These are phyloP conservation scores for Hydrolagus affinis DNA, from an alignment of 2,113 vertebrate species.

Conservation along the genomic window DNA sequence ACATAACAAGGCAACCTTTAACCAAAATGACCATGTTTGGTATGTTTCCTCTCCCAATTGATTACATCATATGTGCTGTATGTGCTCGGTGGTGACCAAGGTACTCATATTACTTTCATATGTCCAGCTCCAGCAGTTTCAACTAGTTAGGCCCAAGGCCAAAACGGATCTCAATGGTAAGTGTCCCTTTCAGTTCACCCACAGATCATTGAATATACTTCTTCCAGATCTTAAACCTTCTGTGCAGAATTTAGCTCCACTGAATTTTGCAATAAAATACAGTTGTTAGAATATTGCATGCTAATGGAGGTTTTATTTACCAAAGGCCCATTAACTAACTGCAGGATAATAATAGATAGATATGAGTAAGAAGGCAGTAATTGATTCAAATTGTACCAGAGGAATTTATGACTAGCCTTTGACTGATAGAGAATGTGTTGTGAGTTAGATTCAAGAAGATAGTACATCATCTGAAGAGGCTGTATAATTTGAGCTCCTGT, in stretches of 20 bases:
- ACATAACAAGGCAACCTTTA: too few relatives aligned
- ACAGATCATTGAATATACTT: background rate
- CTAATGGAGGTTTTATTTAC: background rate
- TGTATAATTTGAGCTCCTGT: background rate
- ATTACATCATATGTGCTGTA: background rate
- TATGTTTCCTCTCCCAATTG: slow-evolving; percentile 1
- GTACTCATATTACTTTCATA: background rate
- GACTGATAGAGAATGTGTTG: background rate
- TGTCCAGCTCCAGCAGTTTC: background rate
- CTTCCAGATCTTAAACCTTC: background rate
- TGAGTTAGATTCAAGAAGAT: background rate
- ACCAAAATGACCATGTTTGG: background rate
- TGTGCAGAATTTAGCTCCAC: background rate
- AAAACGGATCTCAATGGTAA: background rate
- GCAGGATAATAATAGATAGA: background rate
- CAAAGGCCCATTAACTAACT: background rate
- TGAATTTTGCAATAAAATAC: too few relatives aligned
- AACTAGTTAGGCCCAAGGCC: background rate
- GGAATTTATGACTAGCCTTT: background rate
- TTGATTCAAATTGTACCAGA: background rate
- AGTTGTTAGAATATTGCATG: background rate
- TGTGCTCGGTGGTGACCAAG: background rate
- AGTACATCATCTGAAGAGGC: background rate
- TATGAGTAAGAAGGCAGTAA: background rate
- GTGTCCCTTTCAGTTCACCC: background rate